A percentile compares a stretch with the other conserved stretches of the same genome.
phyloP scores from a whole-genome alignment of 2,797 vertebrate genomes.

The Phataginus tetradactyla region DNA sequence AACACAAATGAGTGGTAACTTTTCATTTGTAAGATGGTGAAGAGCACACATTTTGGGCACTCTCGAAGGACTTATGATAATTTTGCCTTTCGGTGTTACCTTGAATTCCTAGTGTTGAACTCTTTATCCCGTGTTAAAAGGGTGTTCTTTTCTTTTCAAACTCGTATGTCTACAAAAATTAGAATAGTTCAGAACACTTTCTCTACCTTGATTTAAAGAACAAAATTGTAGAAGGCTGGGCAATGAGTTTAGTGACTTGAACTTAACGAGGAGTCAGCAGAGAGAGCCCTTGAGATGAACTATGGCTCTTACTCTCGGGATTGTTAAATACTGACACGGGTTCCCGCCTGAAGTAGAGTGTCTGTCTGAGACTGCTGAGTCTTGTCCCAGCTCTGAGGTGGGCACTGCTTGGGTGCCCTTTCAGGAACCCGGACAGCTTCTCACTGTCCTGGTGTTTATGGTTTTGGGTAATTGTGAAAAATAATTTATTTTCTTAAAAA shows the following conservation, averaged over 20 bases:
- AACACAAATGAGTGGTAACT: background rate
- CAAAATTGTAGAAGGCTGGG: background rate
- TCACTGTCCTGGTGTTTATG: background rate
- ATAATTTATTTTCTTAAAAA: background rate
- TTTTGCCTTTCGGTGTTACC: background rate
- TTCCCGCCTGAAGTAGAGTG: background rate
- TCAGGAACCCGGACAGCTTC: background rate
- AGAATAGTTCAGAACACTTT: background rate
- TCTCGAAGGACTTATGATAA: background rate
- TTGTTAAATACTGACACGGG: background rate
- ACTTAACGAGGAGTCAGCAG: background rate
- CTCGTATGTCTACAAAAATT: background rate
- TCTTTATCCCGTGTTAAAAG: background rate
- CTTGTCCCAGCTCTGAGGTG: background rate
- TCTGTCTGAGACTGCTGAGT: background rate
- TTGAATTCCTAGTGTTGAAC: background rate
- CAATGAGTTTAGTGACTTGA: background rate
- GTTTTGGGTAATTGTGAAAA: background rate
- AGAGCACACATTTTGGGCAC: background rate
- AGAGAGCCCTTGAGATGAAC: background rate
- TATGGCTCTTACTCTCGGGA: background rate
- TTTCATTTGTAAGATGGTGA: background rate
- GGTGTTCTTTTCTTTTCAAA: background rate
- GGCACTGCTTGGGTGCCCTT: fast-evolving
- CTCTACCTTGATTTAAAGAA: background rate